Base-by-base conservation (phyloP, 2,888 invertebrate genomes). In the Sarcophaga carnaria region DNA sequence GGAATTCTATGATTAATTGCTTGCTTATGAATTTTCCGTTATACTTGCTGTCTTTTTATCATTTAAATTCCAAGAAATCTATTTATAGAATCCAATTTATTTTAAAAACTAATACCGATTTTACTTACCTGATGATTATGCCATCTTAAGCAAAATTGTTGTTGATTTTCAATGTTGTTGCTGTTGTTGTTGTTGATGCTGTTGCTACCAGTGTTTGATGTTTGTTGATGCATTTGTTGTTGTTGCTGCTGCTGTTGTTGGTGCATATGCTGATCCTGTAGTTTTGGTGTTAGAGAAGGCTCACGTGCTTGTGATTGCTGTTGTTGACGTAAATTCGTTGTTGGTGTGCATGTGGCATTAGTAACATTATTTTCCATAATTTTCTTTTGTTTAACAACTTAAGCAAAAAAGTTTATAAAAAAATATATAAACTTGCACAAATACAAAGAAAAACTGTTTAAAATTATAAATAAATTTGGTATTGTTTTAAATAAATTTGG, bases 141-240 rank as follows among this genome's bases (percentile, higher is more conserved):
- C 97, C 97, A 97, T 93, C 97, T 95, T 91, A 97, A 95, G 93
- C 97, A 97, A 94, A 97, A 97, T 93, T 97, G 97, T 94, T 96
- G 96, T 85, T 93, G 92, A 86, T 92, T 91, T 69, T 92, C 92
- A 88, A 90, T 92, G 79, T 91, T 90, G 90, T 86, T 90, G 90
- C 80, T 90, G 89, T 72, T 90, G 88, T 74, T 90, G 37, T 85
- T 88, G 62, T 88, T 81, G 85, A 67, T 84, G 88, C 60, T 89
- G 88, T 47, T 86, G 90, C 25, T 96, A 96, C 94, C 96, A 96
- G 70, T 90, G 89, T 22, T 66, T 90, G 90, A 25, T 90, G 89
- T 70, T 90, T 89, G 71, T 90, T 63, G 89, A 90, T 80, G 90
- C 90, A 66, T 90, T 80, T 75, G 96, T 86, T 88, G 87, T 71